These are phyloP conservation scores for Euzophera pinguis DNA, from an alignment of 2,888 invertebrate species.

Conservation along the genomic window DNA sequence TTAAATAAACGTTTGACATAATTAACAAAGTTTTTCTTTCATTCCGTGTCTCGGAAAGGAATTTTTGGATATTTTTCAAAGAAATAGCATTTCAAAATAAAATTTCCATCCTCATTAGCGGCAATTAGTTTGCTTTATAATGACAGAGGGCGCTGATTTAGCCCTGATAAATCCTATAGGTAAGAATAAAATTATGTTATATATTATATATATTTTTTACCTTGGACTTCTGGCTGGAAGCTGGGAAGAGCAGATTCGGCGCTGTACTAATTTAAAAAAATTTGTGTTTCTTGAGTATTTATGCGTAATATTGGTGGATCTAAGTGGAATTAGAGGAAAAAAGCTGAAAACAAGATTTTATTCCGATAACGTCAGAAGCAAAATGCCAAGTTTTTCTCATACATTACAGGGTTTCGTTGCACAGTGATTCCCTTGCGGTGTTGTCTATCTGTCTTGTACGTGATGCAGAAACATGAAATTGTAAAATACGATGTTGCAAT, in stretches of 20 bases:
- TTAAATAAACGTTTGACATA: conserved; percentile 1
- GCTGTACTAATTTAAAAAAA: no score
- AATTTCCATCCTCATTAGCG: conserved; percentile 7
- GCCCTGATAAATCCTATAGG: no score
- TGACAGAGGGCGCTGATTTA: conserved; percentile 4
- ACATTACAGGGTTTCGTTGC: not conserved
- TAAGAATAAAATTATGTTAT: no score
- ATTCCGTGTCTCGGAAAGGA: not conserved
- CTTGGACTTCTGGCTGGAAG: no score
- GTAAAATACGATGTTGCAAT: not conserved
- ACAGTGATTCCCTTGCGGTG: not conserved
- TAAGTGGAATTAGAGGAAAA: no score
- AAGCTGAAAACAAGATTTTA: no score
- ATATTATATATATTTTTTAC: no score
- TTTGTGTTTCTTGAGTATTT: no score
- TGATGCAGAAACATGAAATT: not conserved
- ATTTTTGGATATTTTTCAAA: conserved; percentile 2
- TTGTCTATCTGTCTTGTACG: conserved; percentile 1
- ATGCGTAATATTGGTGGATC: no score
- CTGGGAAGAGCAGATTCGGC: no score
- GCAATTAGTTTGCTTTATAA: conserved; percentile 10
- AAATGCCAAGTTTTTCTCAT: not conserved
- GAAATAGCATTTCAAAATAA: conserved; percentile 9
- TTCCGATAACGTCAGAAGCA: not conserved
- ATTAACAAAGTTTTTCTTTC: not conserved